Base-by-base conservation (phyloP, 1,140 invertebrate species). In the Sitobion miscanthi region DNA sequence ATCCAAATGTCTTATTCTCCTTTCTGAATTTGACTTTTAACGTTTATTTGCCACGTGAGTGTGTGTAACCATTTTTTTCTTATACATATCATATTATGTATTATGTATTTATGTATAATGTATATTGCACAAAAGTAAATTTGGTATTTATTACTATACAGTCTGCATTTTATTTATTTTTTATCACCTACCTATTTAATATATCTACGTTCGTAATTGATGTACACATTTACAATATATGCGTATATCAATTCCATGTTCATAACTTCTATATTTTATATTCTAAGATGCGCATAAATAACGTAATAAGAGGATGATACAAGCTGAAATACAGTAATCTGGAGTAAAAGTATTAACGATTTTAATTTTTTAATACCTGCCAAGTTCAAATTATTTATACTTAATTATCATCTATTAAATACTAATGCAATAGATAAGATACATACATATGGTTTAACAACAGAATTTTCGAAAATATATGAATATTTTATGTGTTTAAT, bases 1-100 rank as follows among this genome's bases (percentile, higher is more conserved):
- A 83, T 83, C 82, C 82, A 42, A 83, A 83, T 83, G 82, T 83
- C 82, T 83, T 83, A 83, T 83, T 83, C 38, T 42, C n/a, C 30
- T 83, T 83, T 42, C 35, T 42, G 82, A 83, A 83, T 83, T 83
- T 42, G 82, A 83, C 82, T 35, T 35, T 42, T 83, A 83, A 83
- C 38, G 82, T 83, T 83, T 77, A 77, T 77, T 77, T 14, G 62
- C 62, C n/a, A 77, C 62, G n/a, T n/a, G 62, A 25, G 8, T 57
- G 14, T 77, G 62, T 77, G 14, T 77, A 21, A 54, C 52, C 52
- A 54, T 54, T 54, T 54, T 77, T n/a, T 30, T 62, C 30, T 62
- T 21, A 62, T 62, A 52, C 49, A 62, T 42, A 42, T 42, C 42
- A 62, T 25, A 54, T 21, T 57, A 62, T 30, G 57, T 62, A 62